Base-by-base conservation (phyloP, 1,140 invertebrate species). In the Hypsibius dujardini region DNA sequence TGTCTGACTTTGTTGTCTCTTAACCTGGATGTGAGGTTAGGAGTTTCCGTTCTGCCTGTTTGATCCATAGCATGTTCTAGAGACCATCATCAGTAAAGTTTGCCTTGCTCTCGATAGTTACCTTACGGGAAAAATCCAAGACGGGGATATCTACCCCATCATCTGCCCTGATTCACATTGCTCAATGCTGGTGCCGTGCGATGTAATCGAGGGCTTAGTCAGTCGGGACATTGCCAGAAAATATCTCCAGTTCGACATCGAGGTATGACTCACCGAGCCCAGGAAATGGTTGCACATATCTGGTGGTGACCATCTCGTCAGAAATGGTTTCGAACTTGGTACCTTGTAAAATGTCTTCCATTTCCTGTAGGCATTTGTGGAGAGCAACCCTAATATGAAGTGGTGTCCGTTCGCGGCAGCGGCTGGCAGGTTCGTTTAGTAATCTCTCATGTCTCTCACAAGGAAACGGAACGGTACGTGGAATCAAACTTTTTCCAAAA, bases 241-340 rank as follows among this genome's bases (percentile, higher is more conserved):
- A 75, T 87, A 87, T 78, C 78, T 87, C 14, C 84, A 87, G 76
- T 87, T 87, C 79, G 86, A 88, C 78, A 87, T 88, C 59, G 85
- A 87, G 80, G 85, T 86, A 75, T 75, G 72, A 15, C 40, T 46
- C 12, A 15, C 70, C 59, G n/a, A 28, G 28, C 28, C 28, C 28
- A 28, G 28, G 28, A 28, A 28, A 28, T 28, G 28, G 28, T 28
- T 28, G 28, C 28, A 28, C 28, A 28, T 28, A 28, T 28, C 28
- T 28, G 28, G 28, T 28, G 28, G 28, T 28, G 28, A 28, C 28
- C 28, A 28, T 28, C 28, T 28, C 28, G 28, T 28, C 28, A 28
- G 28, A 28, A 28, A 28, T 28, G 28, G 28, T 28, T 28, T 28
- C 28, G 28, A 28, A 28, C 28, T 28, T 28, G 28, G 28, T 28